phyloP scores from a whole-genome alignment of 23 tunicate species.

The Oikopleura dioica region DNA sequence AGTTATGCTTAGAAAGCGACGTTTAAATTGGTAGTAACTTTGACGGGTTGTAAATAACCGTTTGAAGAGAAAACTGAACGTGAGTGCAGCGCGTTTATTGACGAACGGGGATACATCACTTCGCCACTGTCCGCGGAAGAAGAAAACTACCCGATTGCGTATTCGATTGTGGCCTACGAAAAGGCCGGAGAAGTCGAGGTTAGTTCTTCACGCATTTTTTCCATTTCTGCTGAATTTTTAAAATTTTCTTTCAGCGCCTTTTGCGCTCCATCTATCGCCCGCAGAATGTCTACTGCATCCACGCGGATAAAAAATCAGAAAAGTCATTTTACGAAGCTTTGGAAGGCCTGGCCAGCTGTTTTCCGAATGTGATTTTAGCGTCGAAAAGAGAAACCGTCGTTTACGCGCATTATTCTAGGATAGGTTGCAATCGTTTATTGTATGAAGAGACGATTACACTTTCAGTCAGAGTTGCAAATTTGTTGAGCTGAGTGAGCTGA shows the following conservation, averaged over 20 bases:
- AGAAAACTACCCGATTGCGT: constrained; percentile 54
- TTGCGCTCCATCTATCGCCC: constrained; percentile 83
- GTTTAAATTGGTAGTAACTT: no score
- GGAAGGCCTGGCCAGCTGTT: constrained; percentile 20
- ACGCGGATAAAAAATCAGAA: constrained; percentile 54
- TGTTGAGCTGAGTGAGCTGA: no score
- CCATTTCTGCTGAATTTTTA: no score
- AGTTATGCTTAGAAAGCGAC: no score
- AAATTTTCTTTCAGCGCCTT: constrained; percentile 50
- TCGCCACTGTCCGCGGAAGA: constrained; percentile 39
- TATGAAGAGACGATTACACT: no score
- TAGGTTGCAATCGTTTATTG: no score
- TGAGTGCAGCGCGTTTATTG: no score
- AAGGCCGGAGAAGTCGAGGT: constrained; percentile 14
- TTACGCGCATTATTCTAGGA: constrained; percentile 71
- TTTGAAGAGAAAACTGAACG: no score
- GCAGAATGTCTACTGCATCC: constrained; percentile 73
- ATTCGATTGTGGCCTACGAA: constrained; percentile 56
- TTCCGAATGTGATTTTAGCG: constrained; percentile 51
- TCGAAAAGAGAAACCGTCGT: constrained; percentile 23
- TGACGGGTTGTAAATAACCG: no score
- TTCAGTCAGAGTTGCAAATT: no score
- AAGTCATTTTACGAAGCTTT: constrained; percentile 19
- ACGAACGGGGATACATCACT: constrained; percentile 20
- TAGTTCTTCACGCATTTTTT: no score